Evolutionary conservation across 2,888 invertebrate genomes (phyloP), one percentile per base, ranked within the genome.

Genomic region (Macrosiphum euphorbiae): DNA sequence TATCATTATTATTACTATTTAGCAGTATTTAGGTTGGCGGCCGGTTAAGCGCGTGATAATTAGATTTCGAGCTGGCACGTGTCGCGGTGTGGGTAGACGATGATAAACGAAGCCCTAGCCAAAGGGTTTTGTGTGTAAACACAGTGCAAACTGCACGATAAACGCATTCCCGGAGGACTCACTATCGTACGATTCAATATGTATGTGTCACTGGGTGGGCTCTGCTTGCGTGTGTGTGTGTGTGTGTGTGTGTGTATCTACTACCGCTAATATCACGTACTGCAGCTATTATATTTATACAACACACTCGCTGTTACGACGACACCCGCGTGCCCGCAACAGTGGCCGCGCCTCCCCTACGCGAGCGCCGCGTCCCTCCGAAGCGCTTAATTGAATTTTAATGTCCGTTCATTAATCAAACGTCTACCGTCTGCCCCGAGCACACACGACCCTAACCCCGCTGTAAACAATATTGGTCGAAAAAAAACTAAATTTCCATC

Each of bases 351-450:
- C 35, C 47, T n/a, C 47, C 58, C 91, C 47, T 24, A 7, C 26
- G 41, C 67, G 1, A 24, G 3, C 55, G 84, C 55, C 41, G 35
- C 52, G 0, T 52, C 92, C 52, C 41, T 28, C 11, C 67, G 86
- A 26, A 85, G n/a, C 55, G 92, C 95, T 95, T 95, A 95, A 95
- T 95, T 95, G 95, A 95, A 95, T 95, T 95, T 95, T 95, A 95
- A 95, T 95, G 95, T 95, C 91, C 87, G 87, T 90, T 94, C 95
- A 94, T 94, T 94, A 94, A 94, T 94, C 94, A 94, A 94, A 94
- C 87, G 90, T 90, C 90, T 90, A 1, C 41, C 47, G 61, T 85
- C n/a, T 86, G 13, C 41, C 26, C 41, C 26, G 55, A 35, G 26
- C 44, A 90, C 55, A 20, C 90, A 11, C 41, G n/a, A 47, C 90